These are phyloP conservation scores for Drosophila yooni DNA, from an alignment of 2,888 invertebrate species.

Conservation along the genomic window DNA sequence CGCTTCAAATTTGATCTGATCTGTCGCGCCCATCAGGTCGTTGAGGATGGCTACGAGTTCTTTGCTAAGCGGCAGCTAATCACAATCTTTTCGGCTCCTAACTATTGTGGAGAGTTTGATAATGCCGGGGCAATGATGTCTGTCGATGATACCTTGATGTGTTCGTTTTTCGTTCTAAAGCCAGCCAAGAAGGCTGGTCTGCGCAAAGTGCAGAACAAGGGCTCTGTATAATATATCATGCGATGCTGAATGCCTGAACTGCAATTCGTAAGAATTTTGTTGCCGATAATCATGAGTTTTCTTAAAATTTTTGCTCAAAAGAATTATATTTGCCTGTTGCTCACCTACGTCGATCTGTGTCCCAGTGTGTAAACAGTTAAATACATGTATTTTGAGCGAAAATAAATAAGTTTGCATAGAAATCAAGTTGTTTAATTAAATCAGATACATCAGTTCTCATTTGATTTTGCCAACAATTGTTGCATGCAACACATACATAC, in stretches of 20 bases:
- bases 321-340: background rate
- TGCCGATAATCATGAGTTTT: background rate
- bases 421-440: background rate
- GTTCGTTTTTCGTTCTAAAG: conserved; percentile 89
- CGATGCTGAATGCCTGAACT: conserved; percentile 8
- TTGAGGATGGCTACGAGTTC: conserved; percentile 98
- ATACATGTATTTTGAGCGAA: background rate
- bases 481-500: conserved; percentile 45
- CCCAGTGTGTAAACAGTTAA: background rate
- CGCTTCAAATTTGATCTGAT: conserved; percentile 99
- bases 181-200: conserved; percentile 52
- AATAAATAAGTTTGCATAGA: background rate
- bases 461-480: conserved; percentile 14
- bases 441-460: background rate
- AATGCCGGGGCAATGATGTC: conserved; percentile 97
- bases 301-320: background rate
- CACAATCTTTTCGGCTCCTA: conserved; percentile 93
- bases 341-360: background rate
- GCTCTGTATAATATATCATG: background rate
- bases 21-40: conserved; percentile 99
- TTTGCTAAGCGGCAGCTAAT: conserved; percentile 97
- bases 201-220: conserved; percentile 45
- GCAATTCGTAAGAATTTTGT: conserved; percentile 37
- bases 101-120: conserved; percentile 92
- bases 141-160: conserved; percentile 97